These are phyloP conservation scores for Amiota mariae DNA, from an alignment of 2,888 invertebrate species.

Conservation along the genomic window DNA sequence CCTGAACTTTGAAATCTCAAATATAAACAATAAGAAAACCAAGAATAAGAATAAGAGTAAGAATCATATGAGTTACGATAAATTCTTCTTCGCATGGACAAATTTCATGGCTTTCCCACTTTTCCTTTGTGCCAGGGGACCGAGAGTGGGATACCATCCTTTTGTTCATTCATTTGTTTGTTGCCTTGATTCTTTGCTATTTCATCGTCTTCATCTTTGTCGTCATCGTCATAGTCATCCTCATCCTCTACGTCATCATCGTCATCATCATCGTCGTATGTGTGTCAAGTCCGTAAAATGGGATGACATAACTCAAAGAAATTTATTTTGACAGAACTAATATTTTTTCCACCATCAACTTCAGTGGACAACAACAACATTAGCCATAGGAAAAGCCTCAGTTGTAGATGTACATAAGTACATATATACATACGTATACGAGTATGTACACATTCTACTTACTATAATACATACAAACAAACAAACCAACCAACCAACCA, in stretches of 20 bases:
- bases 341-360: slow-evolving; percentile 53
- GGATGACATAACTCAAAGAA: slow-evolving; percentile 72
- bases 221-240: not conserved
- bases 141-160: no score
- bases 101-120: slow-evolving; percentile 40
- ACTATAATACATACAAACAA: no score
- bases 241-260: slow-evolving; percentile 28
- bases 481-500: no score
- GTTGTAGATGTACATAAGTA: not conserved
- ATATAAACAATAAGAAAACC: no score
- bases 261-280: slow-evolving; percentile 34
- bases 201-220: no score
- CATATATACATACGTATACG: no score
- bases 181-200: no score
- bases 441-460: no score
- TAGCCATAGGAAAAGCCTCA: not conserved
- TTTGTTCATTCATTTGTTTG: no score
- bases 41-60: no score
- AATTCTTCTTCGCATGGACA: slow-evolving; percentile 8
- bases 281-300: slow-evolving; percentile 67
- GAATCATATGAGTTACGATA: slow-evolving; percentile 6
- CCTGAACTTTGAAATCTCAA: no score
- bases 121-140: no score
- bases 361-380: slow-evolving; percentile 6
- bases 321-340: slow-evolving; percentile 72